Evolutionary conservation across 2,888 invertebrate genomes (phyloP).

Genomic region (Micoletzkya japonica): DNA sequence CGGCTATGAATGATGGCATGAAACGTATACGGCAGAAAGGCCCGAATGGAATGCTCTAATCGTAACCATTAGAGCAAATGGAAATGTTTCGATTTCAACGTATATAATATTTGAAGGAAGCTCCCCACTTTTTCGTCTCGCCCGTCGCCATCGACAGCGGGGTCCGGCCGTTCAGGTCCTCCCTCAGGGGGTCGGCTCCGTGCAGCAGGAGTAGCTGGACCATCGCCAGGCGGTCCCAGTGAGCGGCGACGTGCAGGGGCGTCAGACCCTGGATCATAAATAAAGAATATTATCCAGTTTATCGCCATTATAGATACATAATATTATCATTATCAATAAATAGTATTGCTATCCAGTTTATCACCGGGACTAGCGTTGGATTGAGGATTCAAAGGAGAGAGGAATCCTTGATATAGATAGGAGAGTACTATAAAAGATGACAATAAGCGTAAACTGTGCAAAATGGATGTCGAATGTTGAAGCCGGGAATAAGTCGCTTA

Average conservation of each 20-base stretch:
- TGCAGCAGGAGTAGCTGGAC: conserved; percentile 40
- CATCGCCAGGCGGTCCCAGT: conserved; percentile 46
- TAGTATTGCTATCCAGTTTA: neutral
- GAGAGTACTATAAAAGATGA: too few species aligned
- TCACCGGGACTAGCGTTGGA: too few species aligned
- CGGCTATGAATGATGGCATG: too few species aligned
- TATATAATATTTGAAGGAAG: neutral
- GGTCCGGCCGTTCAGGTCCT: conserved; percentile 31
- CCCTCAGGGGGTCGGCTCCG: conserved; percentile 35
- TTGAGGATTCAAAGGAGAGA: neutral
- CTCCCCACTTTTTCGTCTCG: conserved; percentile 22
- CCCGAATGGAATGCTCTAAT: too few species aligned
- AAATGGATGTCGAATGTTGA: too few species aligned
- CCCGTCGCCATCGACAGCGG: conserved; percentile 26
- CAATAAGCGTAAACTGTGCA: too few species aligned
- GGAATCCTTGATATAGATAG: neutral
- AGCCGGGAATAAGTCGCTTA: neutral
- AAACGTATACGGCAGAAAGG: too few species aligned
- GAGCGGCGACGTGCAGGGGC: conserved; percentile 43
- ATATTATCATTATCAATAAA: neutral
- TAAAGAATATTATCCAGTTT: too few species aligned
- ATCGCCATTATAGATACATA: neutral
- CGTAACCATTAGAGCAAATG: too few species aligned
- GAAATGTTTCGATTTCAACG: too few species aligned
- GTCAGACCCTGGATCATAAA: conserved; percentile 32